A percentile compares a stretch with the other conserved stretches of the same genome.
phyloP scores from a whole-genome alignment of 1,140 invertebrate species.

The Trinorchestia longiramus region DNA sequence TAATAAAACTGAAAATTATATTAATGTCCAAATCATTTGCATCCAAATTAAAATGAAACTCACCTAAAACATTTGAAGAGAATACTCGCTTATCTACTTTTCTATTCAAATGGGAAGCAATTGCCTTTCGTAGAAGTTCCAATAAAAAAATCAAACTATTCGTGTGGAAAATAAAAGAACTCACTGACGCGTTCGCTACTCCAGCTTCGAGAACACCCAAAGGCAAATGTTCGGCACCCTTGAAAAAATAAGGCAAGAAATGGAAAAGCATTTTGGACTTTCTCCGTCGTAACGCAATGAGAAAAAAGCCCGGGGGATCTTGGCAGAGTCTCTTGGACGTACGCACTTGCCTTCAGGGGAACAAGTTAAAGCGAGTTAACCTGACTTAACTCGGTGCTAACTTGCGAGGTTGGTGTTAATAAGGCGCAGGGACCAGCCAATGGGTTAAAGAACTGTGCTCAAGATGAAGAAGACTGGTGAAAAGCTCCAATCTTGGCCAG shows the following conservation, averaged over 20 bases:
- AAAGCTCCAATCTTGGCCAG: not conserved
- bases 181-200: not conserved
- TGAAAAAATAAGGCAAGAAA: not conserved
- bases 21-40: no score
- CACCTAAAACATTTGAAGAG: no score
- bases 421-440: not conserved
- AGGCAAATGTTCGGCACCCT: not conserved
- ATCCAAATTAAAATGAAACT: no score
- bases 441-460: not conserved
- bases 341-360: not conserved
- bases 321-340: not conserved
- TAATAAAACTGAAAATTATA: no score
- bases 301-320: not conserved
- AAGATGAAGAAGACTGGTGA: not conserved
- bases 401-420: not conserved
- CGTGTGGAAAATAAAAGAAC: not conserved
- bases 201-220: not conserved
- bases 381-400: not conserved
- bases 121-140: no score
- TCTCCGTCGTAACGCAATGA: not conserved
- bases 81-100: no score
- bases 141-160: not conserved
- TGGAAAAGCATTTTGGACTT: not conserved
- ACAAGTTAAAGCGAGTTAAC: conserved; percentile 8
- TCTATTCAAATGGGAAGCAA: no score